Evolutionary conservation across 2,797 vertebrate genomes (phyloP).

Genomic region (Oryzias dopingdopingensis): DNA sequence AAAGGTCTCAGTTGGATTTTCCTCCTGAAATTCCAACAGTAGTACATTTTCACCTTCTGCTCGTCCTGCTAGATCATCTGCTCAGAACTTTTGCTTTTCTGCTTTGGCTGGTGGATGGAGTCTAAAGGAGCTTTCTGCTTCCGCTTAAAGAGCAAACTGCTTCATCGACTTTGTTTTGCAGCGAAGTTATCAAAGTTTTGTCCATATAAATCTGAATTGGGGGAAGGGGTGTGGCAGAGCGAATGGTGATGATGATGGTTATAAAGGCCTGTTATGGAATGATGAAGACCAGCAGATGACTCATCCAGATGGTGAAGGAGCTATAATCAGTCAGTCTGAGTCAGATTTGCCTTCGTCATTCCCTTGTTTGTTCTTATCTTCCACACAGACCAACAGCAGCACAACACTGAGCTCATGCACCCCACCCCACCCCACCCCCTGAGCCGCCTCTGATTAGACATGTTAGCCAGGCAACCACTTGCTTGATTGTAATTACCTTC

Average conservation of each 20-base stretch:
- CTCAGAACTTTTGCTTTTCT: slow-evolving; percentile 9
- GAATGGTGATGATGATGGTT: slow-evolving; percentile 52
- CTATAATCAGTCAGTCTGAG: slow-evolving; percentile 52
- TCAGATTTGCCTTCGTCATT: slow-evolving; percentile 49
- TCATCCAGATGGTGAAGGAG: slow-evolving; percentile 63
- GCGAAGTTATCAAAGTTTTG: slow-evolving; percentile 18
- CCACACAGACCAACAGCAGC: slow-evolving; percentile 36
- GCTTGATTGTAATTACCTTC: slow-evolving; percentile 52
- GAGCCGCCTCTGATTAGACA: slow-evolving; percentile 45
- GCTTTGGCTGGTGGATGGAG: no score
- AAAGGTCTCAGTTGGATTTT: slow-evolving; percentile 24
- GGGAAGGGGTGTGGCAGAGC: slow-evolving; percentile 27
- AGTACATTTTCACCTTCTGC: slow-evolving; percentile 40
- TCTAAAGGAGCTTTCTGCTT: no score
- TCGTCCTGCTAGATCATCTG: slow-evolving; percentile 44
- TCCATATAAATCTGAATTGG: slow-evolving; percentile 26
- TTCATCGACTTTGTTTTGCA: background rate
- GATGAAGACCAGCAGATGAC: slow-evolving; percentile 53
- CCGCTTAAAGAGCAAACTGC: no score
- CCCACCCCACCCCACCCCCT: slow-evolving; percentile 34
- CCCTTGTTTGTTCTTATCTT: slow-evolving; percentile 38
- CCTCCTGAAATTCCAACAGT: slow-evolving; percentile 31
- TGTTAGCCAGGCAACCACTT: slow-evolving; percentile 31
- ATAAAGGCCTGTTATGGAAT: slow-evolving; percentile 39
- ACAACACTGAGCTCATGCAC: slow-evolving; percentile 7